Base-by-base conservation (phyloP, 2,888 invertebrate genomes). In the Drosophila sordidapex region DNA sequence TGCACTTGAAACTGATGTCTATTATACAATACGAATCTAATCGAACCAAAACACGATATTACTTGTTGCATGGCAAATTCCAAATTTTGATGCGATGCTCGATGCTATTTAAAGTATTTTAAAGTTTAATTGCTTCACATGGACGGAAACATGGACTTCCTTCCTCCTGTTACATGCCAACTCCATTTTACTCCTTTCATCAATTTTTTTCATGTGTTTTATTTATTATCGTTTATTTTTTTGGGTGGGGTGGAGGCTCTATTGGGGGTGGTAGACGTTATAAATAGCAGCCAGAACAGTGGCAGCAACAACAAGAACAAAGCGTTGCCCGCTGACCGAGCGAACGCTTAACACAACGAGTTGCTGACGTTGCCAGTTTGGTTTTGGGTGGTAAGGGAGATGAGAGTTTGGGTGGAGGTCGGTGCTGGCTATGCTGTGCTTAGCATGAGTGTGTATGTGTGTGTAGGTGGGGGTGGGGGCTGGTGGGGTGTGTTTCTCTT, bases 1-100 rank as follows among this genome's bases (percentile, higher is more conserved):
- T 80, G 80, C 75, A 78, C 81, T 75, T 70, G 62, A 71, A 81
- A 75, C 72, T 72, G 43, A 25, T 61, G 62, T 65, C 60, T 53
- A 62, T 75, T 70, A 75, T 62, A 66, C 63, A 66, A 74, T 71
- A 67, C 58, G 25, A 48, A 25, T 38, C 25, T 13, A 18, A 48
- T 35, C 18, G 29, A 29, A 29, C 25, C 27, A 4, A 15, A 56
- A 43, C 21, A 43, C 21, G 40, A 29, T 56, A 31, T 27, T 21
- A 40, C 57, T 57, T 57, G 57, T 57, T 31, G 40, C 40, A 57
- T 31, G 57, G n/a, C 49, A 25, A 13, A 6, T 15, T 15, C 15
- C 21, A 25, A 35, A 25, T 56, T 31, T 57, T 4, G 7, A 21
- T 35, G 13, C 6, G 6, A 36, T 25, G 5, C 25, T 7, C n/a